phyloP scores from a whole-genome alignment of 2,888 invertebrate species.

The Achlya flavicornis region DNA sequence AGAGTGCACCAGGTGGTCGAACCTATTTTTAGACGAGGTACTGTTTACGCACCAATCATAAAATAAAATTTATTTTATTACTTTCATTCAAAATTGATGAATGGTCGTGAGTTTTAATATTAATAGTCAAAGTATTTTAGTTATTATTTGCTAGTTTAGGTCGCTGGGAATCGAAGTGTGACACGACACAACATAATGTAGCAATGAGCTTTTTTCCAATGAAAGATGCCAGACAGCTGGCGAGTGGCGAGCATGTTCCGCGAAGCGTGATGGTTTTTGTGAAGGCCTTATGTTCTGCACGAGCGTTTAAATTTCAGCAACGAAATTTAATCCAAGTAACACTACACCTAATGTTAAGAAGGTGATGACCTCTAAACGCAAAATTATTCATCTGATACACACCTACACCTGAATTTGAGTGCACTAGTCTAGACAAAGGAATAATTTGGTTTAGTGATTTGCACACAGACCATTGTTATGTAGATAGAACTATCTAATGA shows the following conservation, averaged over 20 bases:
- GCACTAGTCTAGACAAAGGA: background rate
- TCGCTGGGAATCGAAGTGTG: constrained; percentile 9
- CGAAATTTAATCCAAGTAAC: constrained; percentile 65
- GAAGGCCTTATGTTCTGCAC: constrained; percentile 59
- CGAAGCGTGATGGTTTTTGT: constrained; percentile 77
- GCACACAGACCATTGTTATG: background rate
- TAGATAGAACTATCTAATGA: background rate
- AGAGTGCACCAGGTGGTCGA: constrained; percentile 75
- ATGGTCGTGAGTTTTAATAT: constrained; percentile 50
- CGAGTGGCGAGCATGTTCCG: constrained; percentile 64
- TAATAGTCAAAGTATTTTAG: constrained; percentile 36
- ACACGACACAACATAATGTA: constrained; percentile 6
- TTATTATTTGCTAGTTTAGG: constrained; percentile 23
- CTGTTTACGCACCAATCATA: constrained; percentile 71
- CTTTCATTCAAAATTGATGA: constrained; percentile 72
- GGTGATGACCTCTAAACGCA: constrained; percentile 37
- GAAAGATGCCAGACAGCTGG: constrained; percentile 59
- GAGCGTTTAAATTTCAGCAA: constrained; percentile 70
- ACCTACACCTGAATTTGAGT: background rate
- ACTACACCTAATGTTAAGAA: constrained; percentile 46
- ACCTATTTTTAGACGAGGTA: constrained; percentile 64
- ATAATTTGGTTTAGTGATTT: background rate
- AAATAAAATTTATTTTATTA: constrained; percentile 74
- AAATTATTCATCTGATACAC: background rate
- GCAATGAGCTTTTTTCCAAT: constrained; percentile 29